phyloP scores from a whole-genome alignment of 1,140 invertebrate genomes.

The Teleopsis dalmanni region DNA sequence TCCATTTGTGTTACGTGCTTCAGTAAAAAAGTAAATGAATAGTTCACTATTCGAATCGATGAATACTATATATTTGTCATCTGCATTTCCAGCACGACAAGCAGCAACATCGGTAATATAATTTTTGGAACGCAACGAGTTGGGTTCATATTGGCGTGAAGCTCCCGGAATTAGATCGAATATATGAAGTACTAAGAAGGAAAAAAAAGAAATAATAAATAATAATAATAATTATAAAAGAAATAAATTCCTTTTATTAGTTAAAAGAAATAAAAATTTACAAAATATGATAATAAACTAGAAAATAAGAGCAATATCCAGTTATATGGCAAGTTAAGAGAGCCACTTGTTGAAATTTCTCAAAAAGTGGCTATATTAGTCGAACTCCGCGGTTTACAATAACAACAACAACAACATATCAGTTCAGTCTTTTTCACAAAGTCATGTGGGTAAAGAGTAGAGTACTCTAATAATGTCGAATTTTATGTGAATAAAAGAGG shows the following conservation, averaged over 20 bases:
- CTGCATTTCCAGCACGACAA: conserved; percentile 60
- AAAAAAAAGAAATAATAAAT: conserved; percentile 10
- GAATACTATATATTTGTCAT: conserved; percentile 66
- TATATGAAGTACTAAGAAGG: conserved; percentile 62
- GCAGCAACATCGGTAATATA: conserved; percentile 63
- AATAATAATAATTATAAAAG: background rate
- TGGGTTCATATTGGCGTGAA: conserved; percentile 57
- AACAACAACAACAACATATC: no score
- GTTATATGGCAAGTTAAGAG: no score
- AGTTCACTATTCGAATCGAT: conserved; percentile 78
- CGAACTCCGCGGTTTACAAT: no score
- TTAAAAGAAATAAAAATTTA: background rate
- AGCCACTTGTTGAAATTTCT: no score
- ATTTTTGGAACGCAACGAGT: conserved; percentile 51
- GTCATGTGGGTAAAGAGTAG: no score
- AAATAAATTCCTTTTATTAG: background rate
- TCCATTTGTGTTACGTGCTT: conserved; percentile 48
- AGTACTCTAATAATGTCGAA: no score
- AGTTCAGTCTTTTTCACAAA: no score
- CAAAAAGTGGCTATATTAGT: no score
- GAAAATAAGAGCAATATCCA: no score
- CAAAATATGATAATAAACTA: no score
- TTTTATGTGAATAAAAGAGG: no score
- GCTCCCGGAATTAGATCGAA: conserved; percentile 73
- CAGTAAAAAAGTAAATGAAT: conserved; percentile 62